Base-by-base conservation (phyloP, 2,888 invertebrate species). In the Pardosa pseudoannulata region DNA sequence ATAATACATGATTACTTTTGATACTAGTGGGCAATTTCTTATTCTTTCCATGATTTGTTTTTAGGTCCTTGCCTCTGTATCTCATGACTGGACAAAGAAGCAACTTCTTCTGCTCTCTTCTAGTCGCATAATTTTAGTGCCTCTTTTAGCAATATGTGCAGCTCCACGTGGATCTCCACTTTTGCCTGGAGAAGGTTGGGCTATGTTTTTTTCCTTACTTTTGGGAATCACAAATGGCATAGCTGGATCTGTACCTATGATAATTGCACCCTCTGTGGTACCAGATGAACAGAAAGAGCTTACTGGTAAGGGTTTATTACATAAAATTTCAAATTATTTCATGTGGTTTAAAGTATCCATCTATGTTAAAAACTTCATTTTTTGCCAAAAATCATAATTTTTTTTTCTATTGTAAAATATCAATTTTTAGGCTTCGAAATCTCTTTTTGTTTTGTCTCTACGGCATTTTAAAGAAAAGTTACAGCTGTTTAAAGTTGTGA, bases 231-330 rank as follows among this genome's bases (percentile, higher is more conserved):
- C 95, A 68, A 97, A 97, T 90, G 97, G 97, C 0, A 93, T 97
- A 65, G 94, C 97, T 79, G 97, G 97, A 3, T 96, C 97, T 86
- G 94, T 97, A 36, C 97, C 97, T 1, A 97, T 97, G 96, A 97
- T 97, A 90, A 93, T 96, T 90, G 97, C 97, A 0, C 96, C 97
- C 0, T 94, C 95, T 67, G 95, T 96, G 90, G 97, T 97, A 5
- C 94, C 96, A 16, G 95, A 96, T 85, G 95, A 96, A 75, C 94
- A 96, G 89, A 94, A 96, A 62, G 97, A 97, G 92, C 94, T 97
- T 7, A 96, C 97, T 86, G 97, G 97, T 94, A 92, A 90, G 89
- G 16, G n/a, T n/a, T n/a, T 23, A n/a, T 65, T 39, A n/a, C 27
- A 31, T n/a, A n/a, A n/a, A n/a, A n/a, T n/a, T n/a, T n/a, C n/a